Percentiles rank a stretch among this genome's conserved stretches.
Conservation (phyloP, 2,888 invertebrate genomes). For the Drosophila colorata region DNA sequence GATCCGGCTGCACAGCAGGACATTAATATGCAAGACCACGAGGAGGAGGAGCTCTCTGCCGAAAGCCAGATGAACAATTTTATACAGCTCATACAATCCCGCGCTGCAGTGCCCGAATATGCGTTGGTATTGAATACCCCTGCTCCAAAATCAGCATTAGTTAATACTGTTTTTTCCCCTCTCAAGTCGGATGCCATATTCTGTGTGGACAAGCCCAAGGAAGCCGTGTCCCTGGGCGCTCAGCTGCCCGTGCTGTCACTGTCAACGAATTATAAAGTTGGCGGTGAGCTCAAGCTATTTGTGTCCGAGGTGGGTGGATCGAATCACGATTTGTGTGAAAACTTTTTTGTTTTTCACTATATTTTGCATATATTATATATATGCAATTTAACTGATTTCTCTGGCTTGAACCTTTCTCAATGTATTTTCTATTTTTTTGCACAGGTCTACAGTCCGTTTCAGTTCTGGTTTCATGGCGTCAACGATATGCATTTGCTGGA, state of each 20-base stretch:
- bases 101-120: slow-evolving; percentile 21
- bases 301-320: slow-evolving; percentile 13
- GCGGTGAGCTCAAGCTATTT: neutral
- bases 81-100: slow-evolving; percentile 4
- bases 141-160: neutral
- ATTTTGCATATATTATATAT: too few species aligned
- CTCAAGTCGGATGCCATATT: slow-evolving; percentile 26
- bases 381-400: too few species aligned
- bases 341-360: too few species aligned
- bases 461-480: slow-evolving; percentile 48
- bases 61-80: slow-evolving; percentile 2
- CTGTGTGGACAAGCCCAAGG: slow-evolving; percentile 26
- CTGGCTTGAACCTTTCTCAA: neutral
- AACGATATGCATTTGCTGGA: neutral
- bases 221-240: slow-evolving; percentile 1
- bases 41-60: neutral
- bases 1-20: neutral
- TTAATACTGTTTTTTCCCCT: neutral
- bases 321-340: neutral
- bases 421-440: neutral
- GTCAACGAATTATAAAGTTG: neutral
- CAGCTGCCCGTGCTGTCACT: slow-evolving; percentile 1
- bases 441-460: slow-evolving; percentile 49
- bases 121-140: slow-evolving; percentile 16
- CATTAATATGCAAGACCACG: neutral